phyloP scores from a whole-genome alignment of 2,888 invertebrate genomes.

The Byasa hedistus region DNA sequence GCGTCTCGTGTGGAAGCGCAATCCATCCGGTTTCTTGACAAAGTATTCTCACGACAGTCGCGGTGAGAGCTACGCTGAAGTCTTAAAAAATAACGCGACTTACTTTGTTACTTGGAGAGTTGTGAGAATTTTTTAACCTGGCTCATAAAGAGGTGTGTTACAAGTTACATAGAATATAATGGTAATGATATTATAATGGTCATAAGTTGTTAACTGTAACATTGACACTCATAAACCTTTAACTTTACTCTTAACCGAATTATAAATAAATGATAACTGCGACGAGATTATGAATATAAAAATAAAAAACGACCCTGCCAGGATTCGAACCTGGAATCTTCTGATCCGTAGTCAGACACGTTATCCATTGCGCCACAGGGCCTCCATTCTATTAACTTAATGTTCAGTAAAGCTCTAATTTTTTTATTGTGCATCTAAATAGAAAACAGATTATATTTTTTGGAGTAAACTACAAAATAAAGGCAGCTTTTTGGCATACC shows the following conservation, averaged over 20 bases:
- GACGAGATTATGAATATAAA: not conserved
- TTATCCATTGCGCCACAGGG: conserved; percentile 83
- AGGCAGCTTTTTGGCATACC: too few relatives aligned
- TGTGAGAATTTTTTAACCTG: not conserved
- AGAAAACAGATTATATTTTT: too few relatives aligned
- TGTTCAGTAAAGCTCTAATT: not conserved
- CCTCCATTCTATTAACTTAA: not conserved
- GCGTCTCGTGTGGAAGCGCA: not conserved
- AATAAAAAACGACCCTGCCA: conserved; percentile 76
- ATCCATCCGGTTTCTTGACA: not conserved
- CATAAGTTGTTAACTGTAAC: too few relatives aligned
- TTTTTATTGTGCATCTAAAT: not conserved
- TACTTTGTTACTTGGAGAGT: not conserved
- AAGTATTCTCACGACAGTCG: not conserved
- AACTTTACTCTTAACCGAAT: not conserved
- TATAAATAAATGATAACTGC: not conserved
- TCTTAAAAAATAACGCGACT: not conserved
- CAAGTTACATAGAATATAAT: too few relatives aligned
- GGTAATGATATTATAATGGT: too few relatives aligned
- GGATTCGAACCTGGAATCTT: conserved; percentile 84
- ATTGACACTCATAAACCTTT: not conserved
- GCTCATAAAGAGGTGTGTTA: too few relatives aligned
- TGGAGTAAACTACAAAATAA: too few relatives aligned
- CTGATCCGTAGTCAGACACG: conserved; percentile 86
- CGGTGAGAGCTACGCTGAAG: not conserved